phyloP scores from a whole-genome alignment of 2,888 invertebrate species.

The Campoplex nolae region DNA sequence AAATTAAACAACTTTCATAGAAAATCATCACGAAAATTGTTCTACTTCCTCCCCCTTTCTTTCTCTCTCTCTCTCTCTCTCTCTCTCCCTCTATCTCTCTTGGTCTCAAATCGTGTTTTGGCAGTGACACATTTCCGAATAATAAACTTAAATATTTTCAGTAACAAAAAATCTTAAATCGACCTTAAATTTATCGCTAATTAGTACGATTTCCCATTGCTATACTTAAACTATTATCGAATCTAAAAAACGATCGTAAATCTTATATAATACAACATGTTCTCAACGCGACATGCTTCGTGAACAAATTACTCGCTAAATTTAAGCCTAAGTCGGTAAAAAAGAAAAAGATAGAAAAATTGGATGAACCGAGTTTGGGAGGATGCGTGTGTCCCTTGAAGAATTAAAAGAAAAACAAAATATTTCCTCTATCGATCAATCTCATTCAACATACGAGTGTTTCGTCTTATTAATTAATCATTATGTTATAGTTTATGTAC shows the following conservation, averaged over 20 bases:
- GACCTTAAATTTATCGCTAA: conserved; percentile 44
- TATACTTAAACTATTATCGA: conserved; percentile 15
- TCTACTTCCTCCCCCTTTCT: neutral
- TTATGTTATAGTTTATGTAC: conserved; percentile 8
- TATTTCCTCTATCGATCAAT: conserved; percentile 4
- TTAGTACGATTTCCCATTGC: conserved; percentile 68
- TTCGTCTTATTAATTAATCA: conserved; percentile 25
- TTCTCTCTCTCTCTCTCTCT: neutral
- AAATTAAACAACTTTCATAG: conserved; percentile 59
- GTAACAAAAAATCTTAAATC: conserved; percentile 19
- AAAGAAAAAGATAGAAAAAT: conserved; percentile 38
- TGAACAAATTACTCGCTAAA: conserved; percentile 4
- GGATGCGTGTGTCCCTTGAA: conserved; percentile 24
- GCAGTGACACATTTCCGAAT: conserved; percentile 55
- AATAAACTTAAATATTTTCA: conserved; percentile 22
- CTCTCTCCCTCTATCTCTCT: neutral
- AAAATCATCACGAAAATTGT: conserved; percentile 7
- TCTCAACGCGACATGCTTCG: no score
- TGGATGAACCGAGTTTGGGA: conserved; percentile 56
- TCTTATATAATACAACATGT: conserved; percentile 13
- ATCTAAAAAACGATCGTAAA: conserved; percentile 34
- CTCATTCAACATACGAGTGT: conserved; percentile 38
- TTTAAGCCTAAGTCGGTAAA: conserved; percentile 10
- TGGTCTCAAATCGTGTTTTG: conserved; percentile 53
- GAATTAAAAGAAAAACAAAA: conserved; percentile 6